Evolutionary conservation across 2,888 invertebrate species (phyloP).

Genomic region (Mythimna loreyi): DNA sequence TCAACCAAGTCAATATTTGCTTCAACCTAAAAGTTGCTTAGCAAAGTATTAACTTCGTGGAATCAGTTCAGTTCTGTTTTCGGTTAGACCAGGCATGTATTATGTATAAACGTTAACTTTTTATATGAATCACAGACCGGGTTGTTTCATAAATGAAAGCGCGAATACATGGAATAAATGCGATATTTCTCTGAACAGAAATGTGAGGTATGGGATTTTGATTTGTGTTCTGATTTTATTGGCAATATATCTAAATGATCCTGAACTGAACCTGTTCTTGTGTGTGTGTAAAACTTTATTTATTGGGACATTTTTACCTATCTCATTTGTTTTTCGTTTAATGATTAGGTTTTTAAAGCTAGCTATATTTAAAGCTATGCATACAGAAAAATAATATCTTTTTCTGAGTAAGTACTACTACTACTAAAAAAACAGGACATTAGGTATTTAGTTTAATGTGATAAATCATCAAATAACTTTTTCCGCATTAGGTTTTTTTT

Average conservation of each 20-base stretch:
- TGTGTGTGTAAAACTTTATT: not conserved
- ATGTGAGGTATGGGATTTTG: not conserved
- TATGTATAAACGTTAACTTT: slow-evolving; percentile 19
- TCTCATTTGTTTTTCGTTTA: too few relatives aligned
- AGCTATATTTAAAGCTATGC: too few relatives aligned
- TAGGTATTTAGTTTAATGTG: too few relatives aligned
- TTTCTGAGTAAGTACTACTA: too few relatives aligned
- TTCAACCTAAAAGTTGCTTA: slow-evolving; percentile 29
- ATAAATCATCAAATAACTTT: too few relatives aligned
- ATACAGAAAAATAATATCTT: too few relatives aligned
- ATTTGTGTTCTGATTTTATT: slow-evolving; percentile 2
- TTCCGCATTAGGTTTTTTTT: too few relatives aligned
- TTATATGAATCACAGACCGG: slow-evolving; percentile 8
- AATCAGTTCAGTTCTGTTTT: slow-evolving; percentile 16
- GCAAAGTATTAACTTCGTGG: slow-evolving; percentile 9
- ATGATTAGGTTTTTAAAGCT: too few relatives aligned
- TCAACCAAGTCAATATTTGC: slow-evolving; percentile 44
- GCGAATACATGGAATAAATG: not conserved
- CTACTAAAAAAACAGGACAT: too few relatives aligned
- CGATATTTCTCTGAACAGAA: slow-evolving; percentile 11
- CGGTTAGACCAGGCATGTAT: slow-evolving; percentile 13
- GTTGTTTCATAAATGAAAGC: slow-evolving; percentile 10
- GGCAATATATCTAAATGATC: not conserved
- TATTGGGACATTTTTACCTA: too few relatives aligned
- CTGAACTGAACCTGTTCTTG: not conserved